Evolutionary conservation across 1,140 invertebrate species (phyloP).

Genomic region (Limonius californicus): DNA sequence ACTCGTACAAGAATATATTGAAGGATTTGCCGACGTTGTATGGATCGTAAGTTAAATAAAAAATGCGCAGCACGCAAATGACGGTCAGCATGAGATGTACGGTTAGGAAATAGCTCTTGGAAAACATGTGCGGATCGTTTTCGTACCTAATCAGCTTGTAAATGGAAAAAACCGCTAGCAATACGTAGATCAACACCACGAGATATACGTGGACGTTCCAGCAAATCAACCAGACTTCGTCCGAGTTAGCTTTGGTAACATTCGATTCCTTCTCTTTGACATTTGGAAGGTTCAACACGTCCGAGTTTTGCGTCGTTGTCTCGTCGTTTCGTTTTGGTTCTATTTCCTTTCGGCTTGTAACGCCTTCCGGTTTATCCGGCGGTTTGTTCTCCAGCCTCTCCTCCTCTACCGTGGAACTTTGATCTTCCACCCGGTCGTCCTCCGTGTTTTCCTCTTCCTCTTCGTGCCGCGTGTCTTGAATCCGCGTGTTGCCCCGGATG

Average conservation of each 20-base stretch:
- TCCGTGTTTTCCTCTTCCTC: conserved; percentile 16
- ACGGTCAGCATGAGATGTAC: conserved; percentile 75
- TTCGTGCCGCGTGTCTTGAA: conserved; percentile 40
- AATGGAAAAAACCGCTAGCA: conserved; percentile 76
- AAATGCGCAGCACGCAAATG: conserved; percentile 75
- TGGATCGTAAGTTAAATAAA: conserved; percentile 84
- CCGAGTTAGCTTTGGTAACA: conserved; percentile 37
- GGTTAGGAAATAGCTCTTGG: conserved; percentile 78
- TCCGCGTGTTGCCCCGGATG: conserved; percentile 44
- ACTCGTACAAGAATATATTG: conserved; percentile 71
- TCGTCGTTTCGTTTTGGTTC: conserved; percentile 35
- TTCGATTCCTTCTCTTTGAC: conserved; percentile 42
- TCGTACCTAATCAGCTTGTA: conserved; percentile 78
- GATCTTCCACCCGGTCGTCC: conserved; percentile 17
- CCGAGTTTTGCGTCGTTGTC: conserved; percentile 41
- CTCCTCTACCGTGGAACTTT: conserved; percentile 2
- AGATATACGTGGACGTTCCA: conserved; percentile 88
- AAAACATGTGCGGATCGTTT: conserved; percentile 73
- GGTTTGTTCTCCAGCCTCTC: conserved; percentile 17
- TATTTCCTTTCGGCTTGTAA: conserved; percentile 38
- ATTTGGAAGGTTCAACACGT: conserved; percentile 42
- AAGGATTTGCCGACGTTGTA: conserved; percentile 79
- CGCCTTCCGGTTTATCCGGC: conserved; percentile 36
- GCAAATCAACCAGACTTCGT: conserved; percentile 69
- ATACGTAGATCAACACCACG: conserved; percentile 74